These are phyloP conservation scores for Malacosoma neustria DNA, from an alignment of 2,888 invertebrate genomes.

Conservation along the genomic window DNA sequence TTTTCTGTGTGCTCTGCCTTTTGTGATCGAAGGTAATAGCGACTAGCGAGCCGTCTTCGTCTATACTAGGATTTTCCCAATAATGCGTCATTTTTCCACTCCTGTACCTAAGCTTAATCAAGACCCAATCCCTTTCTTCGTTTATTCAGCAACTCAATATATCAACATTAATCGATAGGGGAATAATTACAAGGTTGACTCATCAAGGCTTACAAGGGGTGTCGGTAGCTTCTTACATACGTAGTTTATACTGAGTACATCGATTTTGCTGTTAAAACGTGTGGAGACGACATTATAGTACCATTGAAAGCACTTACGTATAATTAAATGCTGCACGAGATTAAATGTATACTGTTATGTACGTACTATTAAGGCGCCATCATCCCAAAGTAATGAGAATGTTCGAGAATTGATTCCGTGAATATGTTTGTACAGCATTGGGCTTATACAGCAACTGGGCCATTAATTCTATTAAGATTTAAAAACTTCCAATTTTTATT, in stretches of 20 bases:
- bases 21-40: constrained; percentile 35
- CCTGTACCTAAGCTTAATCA: constrained; percentile 15
- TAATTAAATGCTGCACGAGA: background rate
- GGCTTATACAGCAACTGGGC: no score
- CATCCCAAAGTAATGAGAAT: no score
- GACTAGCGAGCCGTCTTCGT: constrained; percentile 62
- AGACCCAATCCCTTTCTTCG: constrained; percentile 8
- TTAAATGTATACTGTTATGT: background rate
- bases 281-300: background rate
- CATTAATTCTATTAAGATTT: no score
- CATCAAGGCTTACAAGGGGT: background rate
- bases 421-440: no score
- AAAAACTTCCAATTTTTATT: no score
- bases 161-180: background rate
- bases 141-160: background rate
- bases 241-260: background rate
- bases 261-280: background rate
- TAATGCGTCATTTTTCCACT: constrained; percentile 54
- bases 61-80: constrained; percentile 64
- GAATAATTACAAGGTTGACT: background rate
- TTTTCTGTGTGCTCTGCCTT: no score
- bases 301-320: background rate
- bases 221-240: background rate
- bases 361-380: no score
- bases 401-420: no score